Conservation (phyloP, 2,113 vertebrate species). For the Hippocampus mohnikei region DNA sequence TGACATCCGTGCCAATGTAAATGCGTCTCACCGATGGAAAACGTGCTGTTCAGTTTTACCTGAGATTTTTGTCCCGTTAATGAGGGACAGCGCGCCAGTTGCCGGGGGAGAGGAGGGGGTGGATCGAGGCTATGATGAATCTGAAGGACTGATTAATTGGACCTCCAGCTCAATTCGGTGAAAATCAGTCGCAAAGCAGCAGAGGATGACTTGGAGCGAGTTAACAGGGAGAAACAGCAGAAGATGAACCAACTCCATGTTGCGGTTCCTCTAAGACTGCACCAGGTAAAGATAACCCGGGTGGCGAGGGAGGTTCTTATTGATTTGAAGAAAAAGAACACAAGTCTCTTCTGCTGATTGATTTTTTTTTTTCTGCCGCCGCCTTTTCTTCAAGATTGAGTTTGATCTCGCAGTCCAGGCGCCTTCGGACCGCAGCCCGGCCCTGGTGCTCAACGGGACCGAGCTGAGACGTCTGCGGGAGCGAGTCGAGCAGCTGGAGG, state of each 20-base stretch:
- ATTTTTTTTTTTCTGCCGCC: background rate
- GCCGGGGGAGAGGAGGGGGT: too few species aligned
- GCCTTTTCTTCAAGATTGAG: conserved; percentile 73
- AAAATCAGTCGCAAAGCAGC: conserved; percentile 64
- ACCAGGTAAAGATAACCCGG: conserved; percentile 76
- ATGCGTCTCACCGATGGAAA: too few species aligned
- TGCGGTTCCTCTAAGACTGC: conserved; percentile 83
- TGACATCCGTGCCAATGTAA: too few species aligned
- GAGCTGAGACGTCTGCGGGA: conserved; percentile 73
- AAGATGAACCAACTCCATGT: conserved; percentile 84
- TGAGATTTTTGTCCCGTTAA: too few species aligned
- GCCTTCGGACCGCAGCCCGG: conserved; percentile 73
- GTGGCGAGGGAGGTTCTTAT: too few species aligned
- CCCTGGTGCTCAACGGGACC: conserved; percentile 76
- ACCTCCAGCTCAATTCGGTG: conserved; percentile 74
- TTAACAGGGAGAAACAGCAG: conserved; percentile 86
- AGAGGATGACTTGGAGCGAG: conserved; percentile 78
- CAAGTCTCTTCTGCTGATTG: background rate
- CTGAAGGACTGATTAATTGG: too few species aligned
- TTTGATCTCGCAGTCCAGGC: conserved; percentile 68
- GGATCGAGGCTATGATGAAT: too few species aligned
- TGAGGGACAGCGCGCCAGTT: too few species aligned
- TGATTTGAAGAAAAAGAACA: background rate
- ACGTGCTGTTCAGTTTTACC: too few species aligned
- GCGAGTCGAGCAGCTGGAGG: conserved; percentile 73